Percentiles rank a stretch among this genome's conserved stretches.
phyloP scores from a whole-genome alignment of 2,113 vertebrate species.

The Tursiops truncatus region DNA sequence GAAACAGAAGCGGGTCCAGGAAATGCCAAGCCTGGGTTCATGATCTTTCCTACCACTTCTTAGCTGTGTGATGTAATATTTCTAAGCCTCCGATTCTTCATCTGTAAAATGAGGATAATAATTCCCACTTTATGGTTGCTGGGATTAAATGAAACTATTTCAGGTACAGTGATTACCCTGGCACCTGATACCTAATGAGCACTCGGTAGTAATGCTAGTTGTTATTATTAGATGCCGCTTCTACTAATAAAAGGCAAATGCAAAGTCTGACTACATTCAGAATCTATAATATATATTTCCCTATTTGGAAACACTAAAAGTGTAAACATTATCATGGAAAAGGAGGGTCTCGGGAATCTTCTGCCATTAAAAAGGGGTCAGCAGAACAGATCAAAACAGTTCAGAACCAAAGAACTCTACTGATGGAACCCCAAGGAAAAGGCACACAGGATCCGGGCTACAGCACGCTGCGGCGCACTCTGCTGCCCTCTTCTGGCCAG shows the following conservation, averaged over 20 bases:
- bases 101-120: background rate
- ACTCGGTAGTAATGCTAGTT: background rate
- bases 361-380: background rate
- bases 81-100: background rate
- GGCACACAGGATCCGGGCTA: accelerated
- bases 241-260: background rate
- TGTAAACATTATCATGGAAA: background rate
- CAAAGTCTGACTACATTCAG: background rate
- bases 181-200: background rate
- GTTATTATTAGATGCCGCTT: background rate
- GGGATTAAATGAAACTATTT: background rate
- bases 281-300: background rate
- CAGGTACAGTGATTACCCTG: background rate
- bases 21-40: background rate
- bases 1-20: background rate
- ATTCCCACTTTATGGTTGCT: background rate
- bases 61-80: background rate
- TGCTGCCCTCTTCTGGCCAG: slow-evolving; percentile 23
- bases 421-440: background rate
- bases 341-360: background rate
- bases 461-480: background rate
- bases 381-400: background rate
- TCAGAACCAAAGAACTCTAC: background rate
- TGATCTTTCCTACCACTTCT: background rate
- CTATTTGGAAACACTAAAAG: background rate